These are phyloP conservation scores for Echinarachnius parma DNA, from an alignment of 53 echinoderm and acorn worm species.

Conservation along the genomic window DNA sequence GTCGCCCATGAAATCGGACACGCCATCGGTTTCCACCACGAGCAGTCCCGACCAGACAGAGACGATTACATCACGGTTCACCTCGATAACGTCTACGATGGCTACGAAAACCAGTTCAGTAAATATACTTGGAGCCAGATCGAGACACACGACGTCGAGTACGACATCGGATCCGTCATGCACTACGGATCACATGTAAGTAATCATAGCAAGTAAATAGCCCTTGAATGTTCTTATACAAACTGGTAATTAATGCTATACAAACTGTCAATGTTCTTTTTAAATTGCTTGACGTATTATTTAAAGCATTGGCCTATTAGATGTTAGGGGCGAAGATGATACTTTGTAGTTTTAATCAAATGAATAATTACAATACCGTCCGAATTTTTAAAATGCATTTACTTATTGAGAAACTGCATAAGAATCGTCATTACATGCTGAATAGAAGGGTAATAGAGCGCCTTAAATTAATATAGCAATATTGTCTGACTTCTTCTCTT, in stretches of 20 bases:
- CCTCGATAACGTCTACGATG: slow-evolving; percentile 19
- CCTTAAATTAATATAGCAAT: no score
- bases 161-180: slow-evolving; percentile 54
- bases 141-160: slow-evolving; percentile 16
- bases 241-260: no score
- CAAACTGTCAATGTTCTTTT: no score
- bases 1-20: slow-evolving; percentile 55
- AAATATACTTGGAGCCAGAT: slow-evolving; percentile 25
- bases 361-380: neutral
- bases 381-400: no score
- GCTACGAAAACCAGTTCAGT: slow-evolving; percentile 18
- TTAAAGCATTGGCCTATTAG: no score
- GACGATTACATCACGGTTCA: slow-evolving; percentile 47
- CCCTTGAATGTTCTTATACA: no score
- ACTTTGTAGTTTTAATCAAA: no score
- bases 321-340: no score
- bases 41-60: slow-evolving; percentile 57
- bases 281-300: no score
- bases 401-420: no score
- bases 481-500: neutral
- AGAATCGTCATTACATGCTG: neutral
- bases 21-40: slow-evolving; percentile 63
- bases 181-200: slow-evolving; percentile 50
- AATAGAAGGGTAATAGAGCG: neutral
- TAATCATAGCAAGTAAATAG: no score